These are phyloP conservation scores for Ptilodon capucinus DNA, from an alignment of 2,888 invertebrate genomes.

Conservation along the genomic window DNA sequence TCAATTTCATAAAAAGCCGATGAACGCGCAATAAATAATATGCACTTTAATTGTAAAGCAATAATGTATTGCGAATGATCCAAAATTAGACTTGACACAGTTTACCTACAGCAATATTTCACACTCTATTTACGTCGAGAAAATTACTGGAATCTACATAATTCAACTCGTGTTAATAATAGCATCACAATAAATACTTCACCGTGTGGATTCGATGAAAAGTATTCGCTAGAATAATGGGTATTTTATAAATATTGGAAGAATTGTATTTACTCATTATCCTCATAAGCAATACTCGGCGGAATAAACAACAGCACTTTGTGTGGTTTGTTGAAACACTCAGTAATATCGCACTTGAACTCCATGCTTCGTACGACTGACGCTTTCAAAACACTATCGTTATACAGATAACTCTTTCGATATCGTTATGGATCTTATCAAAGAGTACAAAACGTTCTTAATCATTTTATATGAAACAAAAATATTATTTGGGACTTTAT, in stretches of 20 bases:
- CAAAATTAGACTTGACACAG: not conserved
- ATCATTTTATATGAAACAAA: constrained; percentile 3
- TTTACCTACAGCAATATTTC: not conserved
- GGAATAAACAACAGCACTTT: constrained; percentile 58
- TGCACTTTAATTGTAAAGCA: too few relatives aligned
- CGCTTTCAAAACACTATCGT: constrained; percentile 31
- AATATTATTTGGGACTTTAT: not conserved
- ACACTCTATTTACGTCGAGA: not conserved
- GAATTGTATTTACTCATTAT: constrained; percentile 57
- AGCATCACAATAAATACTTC: not conserved
- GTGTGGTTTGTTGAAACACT: constrained; percentile 53
- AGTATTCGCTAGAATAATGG: not conserved
- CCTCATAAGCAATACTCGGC: constrained; percentile 41
- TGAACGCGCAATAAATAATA: too few relatives aligned
- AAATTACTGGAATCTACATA: not conserved
- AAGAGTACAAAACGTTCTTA: constrained; percentile 9
- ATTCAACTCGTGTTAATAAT: not conserved
- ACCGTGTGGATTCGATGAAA: not conserved
- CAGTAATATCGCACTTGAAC: constrained; percentile 56
- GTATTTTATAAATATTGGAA: not conserved
- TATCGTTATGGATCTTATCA: constrained; percentile 32
- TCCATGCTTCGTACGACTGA: constrained; percentile 49
- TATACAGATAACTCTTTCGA: constrained; percentile 33
- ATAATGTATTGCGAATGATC: too few relatives aligned
- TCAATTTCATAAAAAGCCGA: too few relatives aligned